Conservation (phyloP, 64 coral and sea anemone genomes). For the Porites australiensis region DNA sequence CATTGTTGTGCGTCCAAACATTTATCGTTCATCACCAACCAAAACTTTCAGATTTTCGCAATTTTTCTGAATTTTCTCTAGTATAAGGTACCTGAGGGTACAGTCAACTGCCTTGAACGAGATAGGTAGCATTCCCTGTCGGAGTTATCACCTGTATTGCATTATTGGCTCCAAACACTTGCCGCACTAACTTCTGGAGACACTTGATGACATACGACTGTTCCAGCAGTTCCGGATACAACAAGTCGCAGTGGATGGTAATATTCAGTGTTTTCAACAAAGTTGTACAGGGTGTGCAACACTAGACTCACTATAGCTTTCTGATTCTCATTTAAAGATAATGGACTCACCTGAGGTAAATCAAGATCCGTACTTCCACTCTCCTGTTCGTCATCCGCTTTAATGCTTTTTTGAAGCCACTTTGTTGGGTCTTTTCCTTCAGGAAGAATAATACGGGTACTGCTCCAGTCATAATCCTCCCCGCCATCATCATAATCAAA, state of each 20-base stretch:
- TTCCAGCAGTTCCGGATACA: slow-evolving; percentile 57
- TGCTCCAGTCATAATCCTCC: slow-evolving; percentile 32
- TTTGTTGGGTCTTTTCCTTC: not conserved
- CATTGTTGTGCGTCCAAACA: slow-evolving; percentile 45
- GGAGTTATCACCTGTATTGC: slow-evolving; percentile 44
- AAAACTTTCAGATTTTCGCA: slow-evolving; percentile 51
- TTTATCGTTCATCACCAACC: slow-evolving; percentile 38
- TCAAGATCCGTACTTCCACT: not conserved
- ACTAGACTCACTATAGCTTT: slow-evolving; percentile 32
- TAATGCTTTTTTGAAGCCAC: slow-evolving; percentile 14
- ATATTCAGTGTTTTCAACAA: slow-evolving; percentile 1
- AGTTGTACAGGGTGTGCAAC: slow-evolving; percentile 33
- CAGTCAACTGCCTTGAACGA: slow-evolving; percentile 33
- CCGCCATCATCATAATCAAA: slow-evolving; percentile 22
- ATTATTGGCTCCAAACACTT: slow-evolving; percentile 29
- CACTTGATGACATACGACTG: slow-evolving; percentile 64
- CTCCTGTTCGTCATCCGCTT: not conserved
- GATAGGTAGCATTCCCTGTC: slow-evolving; percentile 43
- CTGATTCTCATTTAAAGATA: slow-evolving; percentile 31
- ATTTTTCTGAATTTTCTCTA: slow-evolving; percentile 24
- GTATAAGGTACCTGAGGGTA: slow-evolving; percentile 33
- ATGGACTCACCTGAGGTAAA: not conserved
- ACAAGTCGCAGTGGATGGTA: slow-evolving; percentile 33
- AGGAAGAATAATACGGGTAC: not conserved
- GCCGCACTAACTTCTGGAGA: not conserved